Percentiles rank a stretch among this genome's conserved stretches.
Conservation (phyloP, 37 sponge, comb jelly and placozoan genomes). For the Chondrosia reniformis region DNA sequence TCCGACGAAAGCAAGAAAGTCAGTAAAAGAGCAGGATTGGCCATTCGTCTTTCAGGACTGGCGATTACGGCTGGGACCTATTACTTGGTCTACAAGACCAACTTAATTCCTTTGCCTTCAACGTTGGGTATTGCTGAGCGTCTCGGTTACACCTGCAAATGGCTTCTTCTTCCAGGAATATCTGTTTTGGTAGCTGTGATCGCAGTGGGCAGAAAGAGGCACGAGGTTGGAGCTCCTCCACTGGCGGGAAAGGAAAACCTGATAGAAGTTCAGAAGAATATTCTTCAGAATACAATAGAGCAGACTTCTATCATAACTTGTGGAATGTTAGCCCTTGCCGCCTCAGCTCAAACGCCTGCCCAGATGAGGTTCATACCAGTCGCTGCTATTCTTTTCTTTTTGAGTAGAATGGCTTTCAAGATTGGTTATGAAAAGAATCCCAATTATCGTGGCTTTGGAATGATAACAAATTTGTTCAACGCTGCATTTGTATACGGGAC, state of each 20-base stretch:
- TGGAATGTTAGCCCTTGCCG: slow-evolving; percentile 8
- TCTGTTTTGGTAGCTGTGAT: slow-evolving; percentile 22
- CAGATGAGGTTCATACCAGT: slow-evolving; percentile 61
- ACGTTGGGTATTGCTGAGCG: slow-evolving; percentile 19
- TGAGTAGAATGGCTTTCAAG: slow-evolving; percentile 47
- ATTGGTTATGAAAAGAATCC: slow-evolving; percentile 47
- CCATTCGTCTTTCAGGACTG: not conserved
- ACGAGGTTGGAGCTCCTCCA: slow-evolving; percentile 11
- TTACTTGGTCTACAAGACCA: slow-evolving; percentile 3
- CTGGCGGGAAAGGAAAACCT: slow-evolving; percentile 45
- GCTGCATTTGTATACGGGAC: not conserved
- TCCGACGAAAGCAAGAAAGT: too few relatives aligned
- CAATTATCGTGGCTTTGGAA: slow-evolving; percentile 39
- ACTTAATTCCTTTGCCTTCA: slow-evolving; percentile 43
- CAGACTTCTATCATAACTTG: slow-evolving; percentile 25
- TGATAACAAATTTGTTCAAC: slow-evolving; percentile 27
- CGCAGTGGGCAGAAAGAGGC: slow-evolving; percentile 10
- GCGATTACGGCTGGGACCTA: not conserved
- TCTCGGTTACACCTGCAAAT: slow-evolving; percentile 33
- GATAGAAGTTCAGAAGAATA: slow-evolving; percentile 33
- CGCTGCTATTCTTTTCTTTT: slow-evolving; percentile 19
- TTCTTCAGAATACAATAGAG: slow-evolving; percentile 54
- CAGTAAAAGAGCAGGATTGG: too few relatives aligned
- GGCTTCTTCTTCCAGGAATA: slow-evolving; percentile 34
- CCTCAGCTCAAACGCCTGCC: slow-evolving; percentile 25